Percentiles rank a stretch among this genome's conserved stretches.
phyloP scores from a whole-genome alignment of 2,113 vertebrate species.

The cattle (Bos taurus) region DNA sequence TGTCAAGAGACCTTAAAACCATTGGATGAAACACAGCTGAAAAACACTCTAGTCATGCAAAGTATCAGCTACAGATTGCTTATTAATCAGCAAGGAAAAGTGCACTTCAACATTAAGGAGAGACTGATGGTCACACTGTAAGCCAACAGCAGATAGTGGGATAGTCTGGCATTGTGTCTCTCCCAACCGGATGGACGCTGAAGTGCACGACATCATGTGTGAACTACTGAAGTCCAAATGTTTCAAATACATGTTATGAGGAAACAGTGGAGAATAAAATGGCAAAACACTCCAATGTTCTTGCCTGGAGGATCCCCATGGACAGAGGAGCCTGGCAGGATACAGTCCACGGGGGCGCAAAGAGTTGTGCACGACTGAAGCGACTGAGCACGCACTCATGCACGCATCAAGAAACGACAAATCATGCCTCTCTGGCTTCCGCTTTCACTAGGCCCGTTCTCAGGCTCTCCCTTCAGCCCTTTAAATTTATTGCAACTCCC shows the following conservation, averaged over 20 bases:
- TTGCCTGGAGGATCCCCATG: not conserved
- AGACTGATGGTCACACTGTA: not conserved
- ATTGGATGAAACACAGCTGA: not conserved
- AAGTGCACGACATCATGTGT: not conserved
- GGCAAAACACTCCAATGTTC: not conserved
- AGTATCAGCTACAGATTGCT: not conserved
- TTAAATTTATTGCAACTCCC: not conserved
- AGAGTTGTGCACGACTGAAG: not conserved
- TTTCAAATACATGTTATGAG: not conserved
- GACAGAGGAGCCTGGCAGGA: not conserved
- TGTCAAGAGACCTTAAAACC: not conserved
- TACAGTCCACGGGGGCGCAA: not conserved
- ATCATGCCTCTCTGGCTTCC: not conserved
- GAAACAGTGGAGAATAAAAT: not conserved
- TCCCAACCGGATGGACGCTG: rapidly evolving
- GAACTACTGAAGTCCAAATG: not conserved
- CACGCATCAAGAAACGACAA: not conserved
- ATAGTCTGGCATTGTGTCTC: not conserved
- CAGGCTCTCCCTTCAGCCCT: not conserved
- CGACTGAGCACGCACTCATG: rapidly evolving
- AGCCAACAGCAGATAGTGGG: not conserved
- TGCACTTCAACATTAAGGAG: not conserved
- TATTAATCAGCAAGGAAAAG: not conserved
- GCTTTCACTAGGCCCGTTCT: not conserved
- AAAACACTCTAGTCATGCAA: not conserved